Percentiles rank a stretch among this genome's conserved stretches.
Conservation (phyloP, 2,113 vertebrate genomes). For the Lamprotornis superbus region DNA sequence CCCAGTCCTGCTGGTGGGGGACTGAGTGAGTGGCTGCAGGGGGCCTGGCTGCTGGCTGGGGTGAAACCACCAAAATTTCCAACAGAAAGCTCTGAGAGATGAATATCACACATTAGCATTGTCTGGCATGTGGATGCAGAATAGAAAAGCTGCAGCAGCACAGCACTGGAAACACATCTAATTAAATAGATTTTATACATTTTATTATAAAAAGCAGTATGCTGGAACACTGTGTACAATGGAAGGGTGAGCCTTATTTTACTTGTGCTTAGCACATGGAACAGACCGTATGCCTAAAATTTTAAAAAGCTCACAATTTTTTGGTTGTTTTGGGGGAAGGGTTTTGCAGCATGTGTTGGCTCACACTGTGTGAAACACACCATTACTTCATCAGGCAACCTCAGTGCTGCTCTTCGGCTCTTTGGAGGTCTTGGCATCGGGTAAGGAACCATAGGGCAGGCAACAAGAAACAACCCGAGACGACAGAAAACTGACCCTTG, state of each 20-base stretch:
- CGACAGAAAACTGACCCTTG: neutral
- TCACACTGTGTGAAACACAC: rapidly evolving
- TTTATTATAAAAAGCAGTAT: neutral
- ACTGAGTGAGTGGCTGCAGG: rapidly evolving
- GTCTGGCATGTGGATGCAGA: neutral
- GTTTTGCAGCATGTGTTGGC: neutral
- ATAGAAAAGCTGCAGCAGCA: neutral
- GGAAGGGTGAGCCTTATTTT: neutral
- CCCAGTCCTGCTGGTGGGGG: neutral
- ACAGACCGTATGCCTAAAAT: too few species aligned
- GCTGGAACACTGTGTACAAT: rapidly evolving
- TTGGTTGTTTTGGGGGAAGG: neutral
- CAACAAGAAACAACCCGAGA: rapidly evolving
- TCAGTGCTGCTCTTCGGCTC: neutral
- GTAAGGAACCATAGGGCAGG: neutral
- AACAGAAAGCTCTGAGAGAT: neutral
- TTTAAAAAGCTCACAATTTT: neutral
- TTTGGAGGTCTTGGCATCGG: rapidly evolving
- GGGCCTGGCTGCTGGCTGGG: neutral
- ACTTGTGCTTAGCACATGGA: neutral
- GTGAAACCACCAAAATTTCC: neutral
- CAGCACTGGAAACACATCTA: neutral
- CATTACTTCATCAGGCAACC: neutral
- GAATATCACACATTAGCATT: neutral
- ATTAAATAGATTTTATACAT: neutral